Percentiles rank a stretch among this genome's conserved stretches.
phyloP scores from a whole-genome alignment of 2,888 invertebrate species.

The Dicranocentrus wangi region DNA sequence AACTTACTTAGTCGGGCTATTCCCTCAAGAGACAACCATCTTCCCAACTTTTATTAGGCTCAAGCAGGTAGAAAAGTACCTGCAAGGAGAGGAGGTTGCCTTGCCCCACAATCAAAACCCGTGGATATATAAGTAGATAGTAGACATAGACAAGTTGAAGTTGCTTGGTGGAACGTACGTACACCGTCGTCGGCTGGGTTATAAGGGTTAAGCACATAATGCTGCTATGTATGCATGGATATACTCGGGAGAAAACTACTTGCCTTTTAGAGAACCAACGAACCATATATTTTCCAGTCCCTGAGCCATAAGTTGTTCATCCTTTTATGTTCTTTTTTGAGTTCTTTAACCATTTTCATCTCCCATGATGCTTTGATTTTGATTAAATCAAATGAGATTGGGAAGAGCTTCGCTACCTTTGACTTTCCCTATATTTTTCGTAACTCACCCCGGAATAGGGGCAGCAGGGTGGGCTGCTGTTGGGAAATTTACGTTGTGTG shows the following conservation, averaged over 20 bases:
- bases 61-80: too few species aligned
- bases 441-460: not conserved
- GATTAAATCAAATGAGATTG: conserved; percentile 62
- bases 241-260: conserved; percentile 46
- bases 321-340: conserved; percentile 59
- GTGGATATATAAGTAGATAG: too few species aligned
- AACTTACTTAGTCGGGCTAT: conserved; percentile 2
- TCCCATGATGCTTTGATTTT: conserved; percentile 60
- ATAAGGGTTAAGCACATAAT: too few species aligned
- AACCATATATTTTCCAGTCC: conserved; percentile 51
- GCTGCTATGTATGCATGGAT: conserved; percentile 2
- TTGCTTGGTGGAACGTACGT: too few species aligned
- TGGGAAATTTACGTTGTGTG: too few species aligned
- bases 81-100: too few species aligned
- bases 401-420: conserved; percentile 54
- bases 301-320: conserved; percentile 57
- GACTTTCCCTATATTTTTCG: conserved; percentile 43
- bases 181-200: too few species aligned
- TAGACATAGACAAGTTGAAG: too few species aligned
- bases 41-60: too few species aligned
- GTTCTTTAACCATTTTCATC: conserved; percentile 57
- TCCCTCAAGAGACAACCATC: conserved; percentile 2
- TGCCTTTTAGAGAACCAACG: conserved; percentile 55
- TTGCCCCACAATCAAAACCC: too few species aligned
- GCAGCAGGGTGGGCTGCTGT: too few species aligned